Evolutionary conservation across 1,140 invertebrate species (phyloP), one percentile per base, ranked within the genome.

Genomic region (Hetaerina americana): DNA sequence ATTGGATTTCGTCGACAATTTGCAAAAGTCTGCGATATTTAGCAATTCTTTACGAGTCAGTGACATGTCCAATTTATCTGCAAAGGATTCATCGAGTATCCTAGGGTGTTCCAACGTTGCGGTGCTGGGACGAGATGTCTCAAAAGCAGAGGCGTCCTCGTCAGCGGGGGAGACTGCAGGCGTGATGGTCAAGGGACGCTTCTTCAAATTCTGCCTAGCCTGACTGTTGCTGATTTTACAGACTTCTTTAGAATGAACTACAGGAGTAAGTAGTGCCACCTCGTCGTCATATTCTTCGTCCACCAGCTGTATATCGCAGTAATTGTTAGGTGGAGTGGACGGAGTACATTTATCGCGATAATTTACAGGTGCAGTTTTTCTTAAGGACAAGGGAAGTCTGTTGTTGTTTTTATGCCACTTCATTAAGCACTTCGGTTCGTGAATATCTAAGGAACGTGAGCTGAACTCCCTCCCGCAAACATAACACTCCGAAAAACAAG

Each of bases 381-480:
- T 81, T 71, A 86, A 83, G 71, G 82, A 78, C 49, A 82, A 79
- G 5, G 89, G 87, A 66, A 91, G 78, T 76, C 87, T 86, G 6
- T 85, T 80, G 76, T 92, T 91, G 77, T 91, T 87, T 57, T 81
- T 77, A 27, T 87, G 82, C 89, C 91, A 92, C 78, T 90, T 92
- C 76, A 88, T 86, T 27, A 92, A 76, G 77, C 91, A 93, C 75
- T 92, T 88, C 0, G 90, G 89, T 76, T 92, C 89, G 79, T 93
- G 91, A 72, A 92, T 91, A n/a, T 79, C 79, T 70, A 93, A 86
- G 40, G 88, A 90, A 74, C 84, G 85, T 0, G 87, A 84, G 12
- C 89, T 90, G 79, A 91, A 93, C 74, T 90, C 84, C 70, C 89
- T 82, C 5, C 90, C 89, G 76, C 89, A 91, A 69, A 93, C 86